Base-by-base conservation (phyloP, 2,797 vertebrate species). In the Ataeniobius toweri region DNA sequence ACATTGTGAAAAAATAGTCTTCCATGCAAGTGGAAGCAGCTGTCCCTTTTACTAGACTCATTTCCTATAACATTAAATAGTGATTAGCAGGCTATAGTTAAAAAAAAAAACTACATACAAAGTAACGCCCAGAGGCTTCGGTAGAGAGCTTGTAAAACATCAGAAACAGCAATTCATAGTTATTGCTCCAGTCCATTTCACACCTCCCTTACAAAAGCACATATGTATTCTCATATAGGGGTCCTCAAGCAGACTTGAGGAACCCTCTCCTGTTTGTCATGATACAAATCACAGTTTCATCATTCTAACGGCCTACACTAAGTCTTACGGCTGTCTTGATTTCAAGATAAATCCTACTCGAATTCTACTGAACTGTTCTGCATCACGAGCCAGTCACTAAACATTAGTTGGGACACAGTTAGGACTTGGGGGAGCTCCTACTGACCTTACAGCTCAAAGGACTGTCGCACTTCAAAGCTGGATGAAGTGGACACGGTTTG, bases 21-120 rank as follows among this genome's bases (percentile, higher is more conserved):
- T 94, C 93, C 92, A 92, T 91, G 86, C 83, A 84, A 78, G 81
- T 92, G 90, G 94, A 95, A 95, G 94, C 89, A 82, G 88, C 89
- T 88, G 91, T 95, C 93, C 94, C 92, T 94, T 95, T 95, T 89
- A 87, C 91, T 93, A 90, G 84, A 93, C 87, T 93, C 81, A 82
- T 93, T 91, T 94, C 85, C 92, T 94, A 91, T 92, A 90, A 94
- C 86, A 93, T 95, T 95, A 95, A 96, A 95, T 95, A 95, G 93
- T 95, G 94, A 95, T 95, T 94, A 95, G 91, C 92, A 94, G 91
- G 91, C 94, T 95, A 94, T 91, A 88, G 88, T 92, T 88, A 83
- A 84, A 78, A 78, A 63, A 46, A 22, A 61, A 18, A 16, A 82
- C 80, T 89, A 91, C 87, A 86, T 86, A 93, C 79, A 91, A 89